Conservation (phyloP, 2,888 invertebrate species). For the Phragmatobia fuliginosa region DNA sequence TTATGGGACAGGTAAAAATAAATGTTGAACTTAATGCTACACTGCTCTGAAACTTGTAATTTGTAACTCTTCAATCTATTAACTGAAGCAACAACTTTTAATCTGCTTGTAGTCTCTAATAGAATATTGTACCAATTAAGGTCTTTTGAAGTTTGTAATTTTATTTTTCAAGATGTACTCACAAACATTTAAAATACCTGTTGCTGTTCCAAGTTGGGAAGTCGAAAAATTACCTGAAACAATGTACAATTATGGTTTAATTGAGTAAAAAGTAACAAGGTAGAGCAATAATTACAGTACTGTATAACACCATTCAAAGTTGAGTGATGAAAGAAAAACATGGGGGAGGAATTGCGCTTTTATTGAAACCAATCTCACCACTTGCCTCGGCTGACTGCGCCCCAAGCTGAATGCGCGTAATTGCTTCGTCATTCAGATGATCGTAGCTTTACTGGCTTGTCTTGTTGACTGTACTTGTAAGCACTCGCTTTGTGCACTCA, state of each 20-base stretch:
- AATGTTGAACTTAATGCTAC: neutral
- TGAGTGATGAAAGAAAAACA: conserved; percentile 85
- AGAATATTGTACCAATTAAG: neutral
- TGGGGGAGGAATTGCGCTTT: conserved; percentile 83
- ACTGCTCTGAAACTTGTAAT: neutral
- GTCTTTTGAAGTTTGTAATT: neutral
- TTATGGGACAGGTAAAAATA: neutral
- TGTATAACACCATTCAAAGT: conserved; percentile 80
- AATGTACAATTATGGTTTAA: conserved; percentile 52
- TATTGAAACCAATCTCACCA: conserved; percentile 86
- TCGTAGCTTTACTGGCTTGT: conserved; percentile 78
- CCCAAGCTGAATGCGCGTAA: conserved; percentile 81
- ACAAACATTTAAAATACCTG: conserved; percentile 14
- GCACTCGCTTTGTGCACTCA: conserved; percentile 75
- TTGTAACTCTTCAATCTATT: neutral
- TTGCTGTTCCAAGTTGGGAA: conserved; percentile 22
- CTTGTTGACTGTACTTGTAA: conserved; percentile 79
- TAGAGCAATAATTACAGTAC: conserved; percentile 54
- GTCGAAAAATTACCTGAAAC: conserved; percentile 67
- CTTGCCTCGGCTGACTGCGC: conserved; percentile 82
- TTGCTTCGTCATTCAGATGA: conserved; percentile 85
- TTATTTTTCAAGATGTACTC: conserved; percentile 8
- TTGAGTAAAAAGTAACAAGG: conserved; percentile 31
- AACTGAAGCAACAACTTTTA: neutral
- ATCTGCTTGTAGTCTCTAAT: neutral